Evolutionary conservation across 2,888 invertebrate genomes (phyloP).

Genomic region (Merodon equestris): DNA sequence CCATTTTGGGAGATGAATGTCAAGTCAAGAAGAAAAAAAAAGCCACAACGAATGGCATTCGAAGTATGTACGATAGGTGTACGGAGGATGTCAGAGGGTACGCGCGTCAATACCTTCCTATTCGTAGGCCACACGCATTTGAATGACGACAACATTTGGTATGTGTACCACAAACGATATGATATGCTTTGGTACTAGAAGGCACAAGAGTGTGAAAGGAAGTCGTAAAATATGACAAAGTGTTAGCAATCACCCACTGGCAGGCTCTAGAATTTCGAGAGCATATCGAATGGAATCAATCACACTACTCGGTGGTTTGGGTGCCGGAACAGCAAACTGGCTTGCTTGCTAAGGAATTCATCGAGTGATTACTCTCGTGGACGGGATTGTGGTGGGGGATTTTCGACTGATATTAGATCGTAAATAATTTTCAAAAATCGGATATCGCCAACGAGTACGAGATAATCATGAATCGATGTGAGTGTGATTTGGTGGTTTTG

Average conservation of each 20-base stretch:
- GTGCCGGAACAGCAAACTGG: slow-evolving; percentile 2
- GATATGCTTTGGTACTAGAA: neutral
- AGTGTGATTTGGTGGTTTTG: slow-evolving; percentile 29
- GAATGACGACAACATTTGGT: slow-evolving; percentile 26
- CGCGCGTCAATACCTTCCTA: neutral
- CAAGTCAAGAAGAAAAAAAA: neutral
- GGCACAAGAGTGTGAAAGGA: slow-evolving; percentile 1
- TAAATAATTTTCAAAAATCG: slow-evolving; percentile 51
- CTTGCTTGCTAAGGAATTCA: slow-evolving; percentile 16
- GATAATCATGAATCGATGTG: slow-evolving; percentile 36
- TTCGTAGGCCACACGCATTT: slow-evolving; percentile 12
- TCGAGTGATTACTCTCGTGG: slow-evolving; percentile 50
- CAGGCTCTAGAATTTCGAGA: slow-evolving; percentile 22
- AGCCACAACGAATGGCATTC: slow-evolving; percentile 48
- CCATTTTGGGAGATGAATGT: slow-evolving; percentile 14
- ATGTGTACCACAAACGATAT: slow-evolving; percentile 6
- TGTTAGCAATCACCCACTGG: slow-evolving; percentile 10
- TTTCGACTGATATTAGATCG: slow-evolving; percentile 50
- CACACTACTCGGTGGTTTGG: no score
- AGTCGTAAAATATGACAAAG: slow-evolving; percentile 54
- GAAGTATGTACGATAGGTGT: slow-evolving; percentile 9
- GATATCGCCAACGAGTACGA: slow-evolving; percentile 20
- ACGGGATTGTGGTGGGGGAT: slow-evolving; percentile 36
- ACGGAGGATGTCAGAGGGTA: slow-evolving; percentile 32
- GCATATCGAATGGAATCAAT: slow-evolving; percentile 61